phyloP scores from a whole-genome alignment of 1,140 invertebrate genomes.

The Drosophila ficusphila region DNA sequence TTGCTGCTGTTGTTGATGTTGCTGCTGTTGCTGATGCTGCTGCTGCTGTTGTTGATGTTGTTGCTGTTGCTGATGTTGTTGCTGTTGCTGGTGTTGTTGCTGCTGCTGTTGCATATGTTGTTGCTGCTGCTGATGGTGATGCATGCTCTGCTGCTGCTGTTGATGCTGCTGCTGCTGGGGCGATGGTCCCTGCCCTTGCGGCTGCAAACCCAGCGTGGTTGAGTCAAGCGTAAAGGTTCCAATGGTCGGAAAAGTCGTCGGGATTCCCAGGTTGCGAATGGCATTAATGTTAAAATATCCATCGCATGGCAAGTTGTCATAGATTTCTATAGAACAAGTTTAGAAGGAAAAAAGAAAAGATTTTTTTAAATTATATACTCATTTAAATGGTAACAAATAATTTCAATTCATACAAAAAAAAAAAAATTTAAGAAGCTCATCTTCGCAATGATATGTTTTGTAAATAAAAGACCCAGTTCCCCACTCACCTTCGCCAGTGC shows the following conservation, averaged over 20 bases:
- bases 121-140: conserved; percentile 55
- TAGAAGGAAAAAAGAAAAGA: not conserved
- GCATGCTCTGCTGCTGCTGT: conserved; percentile 46
- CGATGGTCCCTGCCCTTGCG: conserved; percentile 52
- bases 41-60: conserved; percentile 45
- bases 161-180: conserved; percentile 43
- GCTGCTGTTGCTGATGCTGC: conserved; percentile 40
- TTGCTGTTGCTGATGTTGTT: conserved; percentile 38
- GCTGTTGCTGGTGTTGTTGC: conserved; percentile 60
- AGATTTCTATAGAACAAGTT: conserved; percentile 63
- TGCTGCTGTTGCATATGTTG: conserved; percentile 47
- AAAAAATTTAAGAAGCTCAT: not conserved
- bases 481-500: conserved; percentile 75
- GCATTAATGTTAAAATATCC: conserved; percentile 80
- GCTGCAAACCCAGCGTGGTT: conserved; percentile 69
- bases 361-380: not conserved
- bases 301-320: conserved; percentile 80
- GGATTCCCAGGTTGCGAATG: conserved; percentile 80
- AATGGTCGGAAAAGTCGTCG: conserved; percentile 80
- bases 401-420: not conserved
- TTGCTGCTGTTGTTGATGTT: conserved; percentile 48
- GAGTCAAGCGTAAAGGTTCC: conserved; percentile 82
- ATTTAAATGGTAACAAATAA: not conserved
- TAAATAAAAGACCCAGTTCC: not conserved
- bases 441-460: not conserved